A percentile compares a stretch with the other conserved stretches of the same genome.
phyloP scores from a whole-genome alignment of 2,797 vertebrate genomes.

The Rhabdophis nuchalis region DNA sequence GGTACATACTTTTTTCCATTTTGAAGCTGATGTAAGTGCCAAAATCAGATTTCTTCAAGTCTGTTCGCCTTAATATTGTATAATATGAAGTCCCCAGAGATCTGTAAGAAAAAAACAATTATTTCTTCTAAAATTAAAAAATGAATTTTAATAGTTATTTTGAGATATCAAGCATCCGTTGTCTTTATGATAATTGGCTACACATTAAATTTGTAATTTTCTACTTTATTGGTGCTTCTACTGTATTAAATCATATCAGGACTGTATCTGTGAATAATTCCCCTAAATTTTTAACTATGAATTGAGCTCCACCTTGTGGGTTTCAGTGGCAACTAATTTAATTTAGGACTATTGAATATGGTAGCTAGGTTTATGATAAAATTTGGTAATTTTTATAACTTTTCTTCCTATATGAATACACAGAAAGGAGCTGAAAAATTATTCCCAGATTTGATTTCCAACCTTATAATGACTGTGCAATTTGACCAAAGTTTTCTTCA shows the following conservation, averaged over 20 bases:
- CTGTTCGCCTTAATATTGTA: neutral
- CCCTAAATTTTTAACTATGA: neutral
- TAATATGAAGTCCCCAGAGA: neutral
- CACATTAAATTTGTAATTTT: neutral
- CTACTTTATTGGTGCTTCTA: neutral
- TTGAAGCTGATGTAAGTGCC: neutral
- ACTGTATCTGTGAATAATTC: neutral
- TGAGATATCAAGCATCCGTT: neutral
- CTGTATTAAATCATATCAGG: neutral
- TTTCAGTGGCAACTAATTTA: neutral
- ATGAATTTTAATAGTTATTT: neutral
- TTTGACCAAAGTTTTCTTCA: neutral
- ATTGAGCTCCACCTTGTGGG: slow-evolving; percentile 34
- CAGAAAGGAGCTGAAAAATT: neutral
- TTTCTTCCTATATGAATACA: neutral
- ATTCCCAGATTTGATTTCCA: neutral
- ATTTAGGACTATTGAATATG: neutral
- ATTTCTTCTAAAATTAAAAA: neutral
- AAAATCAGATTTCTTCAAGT: neutral
- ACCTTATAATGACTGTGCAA: neutral
- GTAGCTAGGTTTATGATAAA: neutral
- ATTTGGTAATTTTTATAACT: neutral
- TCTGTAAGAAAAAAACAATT: neutral
- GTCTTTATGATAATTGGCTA: neutral
- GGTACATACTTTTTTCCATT: neutral